These are phyloP conservation scores for Acanthosepion esculentum DNA, from an alignment of 2,888 invertebrate species.

Conservation along the genomic window DNA sequence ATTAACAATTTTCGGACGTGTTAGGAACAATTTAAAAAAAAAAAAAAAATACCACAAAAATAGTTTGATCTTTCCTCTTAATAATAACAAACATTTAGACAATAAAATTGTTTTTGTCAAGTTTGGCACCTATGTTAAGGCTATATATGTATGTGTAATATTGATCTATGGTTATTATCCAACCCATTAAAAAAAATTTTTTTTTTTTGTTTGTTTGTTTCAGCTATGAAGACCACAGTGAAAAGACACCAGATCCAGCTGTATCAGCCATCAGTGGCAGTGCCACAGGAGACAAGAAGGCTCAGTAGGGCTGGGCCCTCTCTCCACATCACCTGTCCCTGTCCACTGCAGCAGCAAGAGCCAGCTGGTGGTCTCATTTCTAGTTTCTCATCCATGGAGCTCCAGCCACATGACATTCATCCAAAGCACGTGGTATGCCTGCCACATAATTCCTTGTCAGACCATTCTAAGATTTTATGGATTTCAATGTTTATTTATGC, in stretches of 20 bases:
- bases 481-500: neutral
- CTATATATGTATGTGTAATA: too few species aligned
- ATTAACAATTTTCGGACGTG: too few species aligned
- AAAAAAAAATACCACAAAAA: too few species aligned
- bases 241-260: constrained; percentile 40
- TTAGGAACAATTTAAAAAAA: too few species aligned
- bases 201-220: neutral
- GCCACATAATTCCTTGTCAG: too few species aligned
- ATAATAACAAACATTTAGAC: too few species aligned
- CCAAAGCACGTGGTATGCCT: neutral
- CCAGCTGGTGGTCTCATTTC: neutral
- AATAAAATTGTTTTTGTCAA: too few species aligned
- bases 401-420: constrained; percentile 14
- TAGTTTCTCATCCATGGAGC: neutral
- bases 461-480: neutral
- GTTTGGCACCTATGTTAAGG: too few species aligned
- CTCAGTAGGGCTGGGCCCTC: constrained; percentile 39
- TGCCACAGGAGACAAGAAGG: constrained; percentile 44
- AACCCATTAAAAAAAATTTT: too few species aligned
- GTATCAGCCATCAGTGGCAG: neutral
- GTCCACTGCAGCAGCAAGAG: neutral
- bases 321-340: neutral
- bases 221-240: constrained; percentile 48
- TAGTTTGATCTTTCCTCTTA: too few species aligned
- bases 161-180: too few species aligned